Evolutionary conservation across 1,140 invertebrate genomes (phyloP), one percentile per base, ranked within the genome.

Genomic region (Caenorhabditis elegans): DNA sequence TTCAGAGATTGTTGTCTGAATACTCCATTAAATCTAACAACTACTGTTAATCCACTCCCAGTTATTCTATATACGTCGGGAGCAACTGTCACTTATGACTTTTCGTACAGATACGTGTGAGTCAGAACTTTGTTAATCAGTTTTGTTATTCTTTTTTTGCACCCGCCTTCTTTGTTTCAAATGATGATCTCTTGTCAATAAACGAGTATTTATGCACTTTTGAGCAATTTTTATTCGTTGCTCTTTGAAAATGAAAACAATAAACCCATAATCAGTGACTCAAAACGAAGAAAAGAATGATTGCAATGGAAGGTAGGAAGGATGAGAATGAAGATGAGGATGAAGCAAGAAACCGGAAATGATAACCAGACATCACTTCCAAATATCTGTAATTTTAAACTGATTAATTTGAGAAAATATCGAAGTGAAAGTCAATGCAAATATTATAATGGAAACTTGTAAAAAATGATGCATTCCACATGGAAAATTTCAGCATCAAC

Each of bases 281-380:
- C 53, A 79, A 22, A 65, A 79, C 19, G 24, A 60, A 55, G 31
- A 65, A 13, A 79, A 70, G 39, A 79, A 70, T 70, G 60, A 70
- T 70, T 70, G 39, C 55, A 24, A 65, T 60, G 31, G 43, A 65
- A 70, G 34, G 31, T 8, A 13, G 19, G 11, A 43, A 70, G 17
- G 51, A 36, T 55, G 78, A 31, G 26, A 53, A 47, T 31, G 22
- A 43, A 47, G 51, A 53, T 36, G 80, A 81, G 19, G 53, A 36
- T 34, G 31, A 34, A 26, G 36, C 36, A 8, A 48, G 47, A 36
- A 81, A 81, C 10, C 80, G 39, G 24, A 70, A 81, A 48, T 77
- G 80, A 76, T 81, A 81, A 22, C 80, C 80, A 31, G 80, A 76
- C 34, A 81, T 81, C 26, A 81, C 80, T 65, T 81, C 80, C n/a